Conservation (phyloP, 2,797 vertebrate genomes). For the Aplochiton taeniatus region DNA sequence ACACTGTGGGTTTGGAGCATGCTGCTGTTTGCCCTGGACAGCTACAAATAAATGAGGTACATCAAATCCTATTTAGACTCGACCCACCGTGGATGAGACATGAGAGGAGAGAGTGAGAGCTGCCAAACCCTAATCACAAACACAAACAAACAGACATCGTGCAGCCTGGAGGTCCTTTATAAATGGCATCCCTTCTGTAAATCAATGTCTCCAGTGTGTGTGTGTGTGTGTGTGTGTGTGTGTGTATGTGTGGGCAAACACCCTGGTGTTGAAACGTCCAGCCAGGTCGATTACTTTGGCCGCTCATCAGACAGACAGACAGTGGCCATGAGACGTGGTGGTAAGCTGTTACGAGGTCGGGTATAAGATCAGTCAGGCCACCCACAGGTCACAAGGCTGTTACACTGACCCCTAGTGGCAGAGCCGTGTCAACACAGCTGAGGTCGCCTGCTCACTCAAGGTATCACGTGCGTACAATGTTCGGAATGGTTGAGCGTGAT, state of each 20-base stretch:
- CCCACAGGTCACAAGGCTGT: constrained; percentile 47
- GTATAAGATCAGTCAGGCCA: constrained; percentile 41
- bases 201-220: constrained; percentile 64
- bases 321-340: no score
- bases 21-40: constrained; percentile 54
- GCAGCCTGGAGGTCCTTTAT: constrained; percentile 62
- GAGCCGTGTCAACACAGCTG: constrained; percentile 19
- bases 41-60: constrained; percentile 55
- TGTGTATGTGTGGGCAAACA: no score
- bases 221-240: constrained; percentile 11
- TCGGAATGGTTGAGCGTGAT: no score
- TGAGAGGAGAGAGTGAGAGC: constrained; percentile 24
- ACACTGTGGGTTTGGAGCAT: constrained; percentile 27
- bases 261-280: constrained; percentile 35
- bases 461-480: no score
- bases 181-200: constrained; percentile 67
- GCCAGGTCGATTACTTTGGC: constrained; percentile 71
- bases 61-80: constrained; percentile 59
- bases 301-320: constrained; percentile 50
- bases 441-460: no score
- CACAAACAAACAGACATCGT: constrained; percentile 72
- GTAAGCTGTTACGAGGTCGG: no score
- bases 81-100: constrained; percentile 17
- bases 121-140: constrained; percentile 72
- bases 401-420: constrained; percentile 64